Evolutionary conservation across 2,888 invertebrate genomes (phyloP).

Genomic region (Notodromas monacha): DNA sequence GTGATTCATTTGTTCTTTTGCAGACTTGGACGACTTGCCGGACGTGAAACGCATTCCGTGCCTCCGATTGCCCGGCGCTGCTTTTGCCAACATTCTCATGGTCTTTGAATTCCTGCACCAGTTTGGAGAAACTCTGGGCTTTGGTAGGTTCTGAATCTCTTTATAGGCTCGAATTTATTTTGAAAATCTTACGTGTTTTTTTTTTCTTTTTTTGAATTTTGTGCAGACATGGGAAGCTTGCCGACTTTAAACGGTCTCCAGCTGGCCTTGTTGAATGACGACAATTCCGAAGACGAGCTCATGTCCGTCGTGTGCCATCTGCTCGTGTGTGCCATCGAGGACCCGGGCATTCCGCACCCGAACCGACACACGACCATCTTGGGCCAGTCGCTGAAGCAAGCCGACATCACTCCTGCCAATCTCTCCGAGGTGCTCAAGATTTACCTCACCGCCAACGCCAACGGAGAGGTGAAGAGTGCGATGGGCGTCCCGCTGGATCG

Average conservation of each 20-base stretch:
- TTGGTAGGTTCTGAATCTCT: slow-evolving; percentile 28
- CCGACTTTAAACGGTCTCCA: slow-evolving; percentile 62
- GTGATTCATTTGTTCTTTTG: not conserved
- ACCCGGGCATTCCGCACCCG: slow-evolving; percentile 44
- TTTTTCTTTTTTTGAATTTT: slow-evolving; percentile 8
- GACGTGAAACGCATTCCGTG: slow-evolving; percentile 38
- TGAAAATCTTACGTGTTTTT: not conserved
- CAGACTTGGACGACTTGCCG: slow-evolving; percentile 15
- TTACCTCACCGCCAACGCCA: slow-evolving; percentile 60
- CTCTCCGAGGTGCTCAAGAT: slow-evolving; percentile 66
- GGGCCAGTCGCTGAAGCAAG: slow-evolving; percentile 15
- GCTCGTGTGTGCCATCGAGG: slow-evolving; percentile 64
- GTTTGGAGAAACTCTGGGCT: slow-evolving; percentile 73
- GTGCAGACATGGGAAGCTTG: slow-evolving; percentile 42
- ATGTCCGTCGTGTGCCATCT: slow-evolving; percentile 59
- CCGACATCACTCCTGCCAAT: slow-evolving; percentile 65
- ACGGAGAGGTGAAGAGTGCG: slow-evolving; percentile 34
- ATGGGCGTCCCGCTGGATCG: slow-evolving; percentile 6
- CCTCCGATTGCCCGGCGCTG: slow-evolving; percentile 44
- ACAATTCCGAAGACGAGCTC: slow-evolving; percentile 45
- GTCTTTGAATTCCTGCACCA: slow-evolving; percentile 87
- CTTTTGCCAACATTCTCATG: slow-evolving; percentile 69
- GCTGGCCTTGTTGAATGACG: slow-evolving; percentile 43
- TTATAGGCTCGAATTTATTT: slow-evolving; percentile 1
- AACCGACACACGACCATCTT: slow-evolving; percentile 57